These are phyloP conservation scores for Rhamnusium bicolor DNA, from an alignment of 2,888 invertebrate species.

Conservation along the genomic window DNA sequence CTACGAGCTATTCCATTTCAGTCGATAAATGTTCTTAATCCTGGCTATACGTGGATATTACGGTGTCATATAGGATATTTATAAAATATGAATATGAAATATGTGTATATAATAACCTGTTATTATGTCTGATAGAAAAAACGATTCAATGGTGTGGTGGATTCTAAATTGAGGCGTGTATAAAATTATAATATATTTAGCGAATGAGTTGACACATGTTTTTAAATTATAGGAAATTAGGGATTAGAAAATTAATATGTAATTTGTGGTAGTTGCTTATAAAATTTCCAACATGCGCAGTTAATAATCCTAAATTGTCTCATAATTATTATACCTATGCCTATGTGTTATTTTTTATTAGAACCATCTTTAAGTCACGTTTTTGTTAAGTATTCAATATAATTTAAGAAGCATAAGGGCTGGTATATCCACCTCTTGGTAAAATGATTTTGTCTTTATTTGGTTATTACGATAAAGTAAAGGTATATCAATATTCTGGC, in stretches of 20 bases:
- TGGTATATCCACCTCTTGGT: no score
- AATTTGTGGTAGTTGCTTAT: neutral
- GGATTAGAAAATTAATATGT: neutral
- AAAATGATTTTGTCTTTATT: no score
- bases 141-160: slow-evolving; percentile 35
- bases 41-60: slow-evolving; percentile 42
- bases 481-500: no score
- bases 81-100: slow-evolving; percentile 40
- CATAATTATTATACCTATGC: no score
- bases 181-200: slow-evolving; percentile 18
- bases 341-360: no score
- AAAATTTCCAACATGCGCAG: no score
- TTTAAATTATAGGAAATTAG: neutral
- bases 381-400: no score
- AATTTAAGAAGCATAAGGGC: no score
- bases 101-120: slow-evolving; percentile 41
- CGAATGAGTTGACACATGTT: slow-evolving; percentile 15
- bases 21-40: slow-evolving; percentile 47
- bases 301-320: no score
- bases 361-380: no score
- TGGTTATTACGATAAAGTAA: no score
- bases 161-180: slow-evolving; percentile 30
- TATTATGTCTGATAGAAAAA: slow-evolving; percentile 41
- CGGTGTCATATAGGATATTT: slow-evolving; percentile 41
- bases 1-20: slow-evolving; percentile 37